Percentiles rank a stretch among this genome's conserved stretches.
phyloP scores from a whole-genome alignment of 2,797 vertebrate species.

The Naso thynnoides region DNA sequence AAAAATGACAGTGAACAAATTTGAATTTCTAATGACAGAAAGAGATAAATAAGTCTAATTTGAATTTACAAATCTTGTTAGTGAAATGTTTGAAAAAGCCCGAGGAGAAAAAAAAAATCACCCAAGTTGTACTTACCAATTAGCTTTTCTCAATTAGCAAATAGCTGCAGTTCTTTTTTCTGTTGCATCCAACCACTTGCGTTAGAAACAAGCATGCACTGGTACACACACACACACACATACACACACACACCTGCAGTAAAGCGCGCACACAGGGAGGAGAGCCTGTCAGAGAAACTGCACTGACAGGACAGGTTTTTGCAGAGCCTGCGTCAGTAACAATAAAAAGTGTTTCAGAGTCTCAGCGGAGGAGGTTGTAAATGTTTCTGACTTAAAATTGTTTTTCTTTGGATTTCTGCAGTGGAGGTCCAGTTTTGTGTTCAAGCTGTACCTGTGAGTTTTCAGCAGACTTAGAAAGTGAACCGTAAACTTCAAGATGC shows the following conservation, averaged over 20 bases:
- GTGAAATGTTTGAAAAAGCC: conserved; percentile 18
- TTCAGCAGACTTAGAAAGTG: conserved; percentile 15
- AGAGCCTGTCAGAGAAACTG: conserved; percentile 33
- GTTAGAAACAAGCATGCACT: conserved; percentile 12
- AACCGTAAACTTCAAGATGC: conserved; percentile 23
- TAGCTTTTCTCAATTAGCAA: conserved; percentile 6
- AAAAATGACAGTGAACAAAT: conserved; percentile 21
- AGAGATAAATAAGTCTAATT: conserved; percentile 25
- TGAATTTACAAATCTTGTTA: conserved; percentile 23
- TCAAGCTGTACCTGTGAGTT: conserved; percentile 21
- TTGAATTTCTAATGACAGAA: conserved; percentile 14
- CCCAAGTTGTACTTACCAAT: neutral
- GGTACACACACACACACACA: neutral
- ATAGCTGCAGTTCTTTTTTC: conserved; percentile 17
- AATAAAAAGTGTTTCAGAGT: conserved; percentile 38
- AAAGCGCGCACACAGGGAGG: conserved; percentile 25
- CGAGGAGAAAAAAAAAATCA: conserved; percentile 18
- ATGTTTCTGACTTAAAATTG: conserved; percentile 57
- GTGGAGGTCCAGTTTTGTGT: conserved; percentile 16
- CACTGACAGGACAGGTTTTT: conserved; percentile 54
- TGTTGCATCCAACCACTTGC: neutral
- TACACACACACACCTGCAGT: conserved; percentile 17
- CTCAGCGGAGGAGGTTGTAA: conserved; percentile 38
- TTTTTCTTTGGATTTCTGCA: conserved; percentile 8
- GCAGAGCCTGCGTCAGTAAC: conserved; percentile 45